These are phyloP conservation scores for Zoanthus gigantus DNA, from an alignment of 92 coral and sea anemone species.

Conservation along the genomic window DNA sequence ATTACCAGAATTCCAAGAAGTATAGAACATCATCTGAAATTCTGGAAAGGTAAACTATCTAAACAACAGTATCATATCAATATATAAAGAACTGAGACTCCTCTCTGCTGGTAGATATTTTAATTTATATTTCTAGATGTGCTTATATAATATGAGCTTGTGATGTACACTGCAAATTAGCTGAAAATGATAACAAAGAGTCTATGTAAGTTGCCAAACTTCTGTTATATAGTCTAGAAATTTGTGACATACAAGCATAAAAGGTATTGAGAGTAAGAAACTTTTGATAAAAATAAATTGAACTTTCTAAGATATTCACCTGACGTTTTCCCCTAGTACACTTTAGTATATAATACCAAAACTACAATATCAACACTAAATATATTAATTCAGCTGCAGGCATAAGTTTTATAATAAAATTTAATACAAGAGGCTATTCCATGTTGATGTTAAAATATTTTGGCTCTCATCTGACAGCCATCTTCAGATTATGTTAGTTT, in stretches of 20 bases:
- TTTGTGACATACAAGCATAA: not conserved
- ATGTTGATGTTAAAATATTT: too few relatives aligned
- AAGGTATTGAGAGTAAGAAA: not conserved
- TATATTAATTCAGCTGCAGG: too few relatives aligned
- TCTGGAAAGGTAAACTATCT: constrained; percentile 38
- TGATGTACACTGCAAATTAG: not conserved
- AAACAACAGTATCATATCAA: too few relatives aligned
- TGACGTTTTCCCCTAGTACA: too few relatives aligned
- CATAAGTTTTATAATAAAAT: too few relatives aligned
- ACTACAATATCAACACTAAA: too few relatives aligned
- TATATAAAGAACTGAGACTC: not conserved
- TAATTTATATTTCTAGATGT: not conserved
- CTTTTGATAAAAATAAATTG: not conserved
- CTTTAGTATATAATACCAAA: too few relatives aligned
- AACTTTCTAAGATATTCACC: too few relatives aligned
- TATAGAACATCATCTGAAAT: constrained; percentile 30
- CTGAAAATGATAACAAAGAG: not conserved
- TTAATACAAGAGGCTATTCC: too few relatives aligned
- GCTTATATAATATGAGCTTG: not conserved
- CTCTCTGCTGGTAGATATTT: not conserved
- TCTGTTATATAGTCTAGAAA: not conserved
- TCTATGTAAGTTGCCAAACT: not conserved
- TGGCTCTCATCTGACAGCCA: too few relatives aligned
- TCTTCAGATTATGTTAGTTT: too few relatives aligned
- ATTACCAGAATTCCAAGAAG: constrained; percentile 49